Base-by-base conservation (phyloP, 2,797 vertebrate genomes). In the Sphenopsis melanotis region DNA sequence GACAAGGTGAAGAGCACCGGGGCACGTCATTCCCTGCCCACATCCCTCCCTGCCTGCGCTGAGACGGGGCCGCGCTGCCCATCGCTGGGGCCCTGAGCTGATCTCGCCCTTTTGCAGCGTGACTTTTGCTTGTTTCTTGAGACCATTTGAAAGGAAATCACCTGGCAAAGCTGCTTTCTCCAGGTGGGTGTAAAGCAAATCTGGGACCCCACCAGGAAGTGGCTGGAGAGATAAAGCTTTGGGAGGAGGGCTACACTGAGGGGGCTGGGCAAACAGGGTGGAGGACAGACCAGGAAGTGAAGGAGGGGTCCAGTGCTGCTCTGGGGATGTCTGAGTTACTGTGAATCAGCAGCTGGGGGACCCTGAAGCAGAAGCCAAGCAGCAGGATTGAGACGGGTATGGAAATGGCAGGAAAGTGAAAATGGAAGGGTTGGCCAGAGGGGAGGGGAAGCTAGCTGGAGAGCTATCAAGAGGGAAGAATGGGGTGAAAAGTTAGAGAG, bases 41-140 rank as follows among this genome's bases (percentile, higher is more conserved):
- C 49, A 49, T 63, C n/a, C 32, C 56, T 50, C 42, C 37, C 21
- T 41, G 74, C 30, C 65, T 1, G 12, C 0, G 0, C 34, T 15
- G 64, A 20, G 32, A 46, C 0, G 8, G 20, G 32, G 34, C 65
- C 1, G 0, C 17, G 14, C 41, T 52, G 75, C 37, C 39, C 36
- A 0, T 20, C 0, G 0, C 42, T 3, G 1, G 29, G 32, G 29
- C 61, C 22, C 4, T 1, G 11, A 53, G 27, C 30, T 22, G 52
- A 68, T 68, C 63, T 19, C 0, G 0, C 46, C 0, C 0, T 27
- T 82, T 29, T 29, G 55, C 42, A 37, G 34, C 0, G 0, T 15
- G 44, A 74, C 19, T 80, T 93, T 53, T 34, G 50, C 34, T 74
- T 74, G 47, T 52, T 83, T 83, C 65, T 59, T 30, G 57, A 19